Evolutionary conservation across 2,797 vertebrate genomes (phyloP).

Genomic region (Danio jaintianensis): DNA sequence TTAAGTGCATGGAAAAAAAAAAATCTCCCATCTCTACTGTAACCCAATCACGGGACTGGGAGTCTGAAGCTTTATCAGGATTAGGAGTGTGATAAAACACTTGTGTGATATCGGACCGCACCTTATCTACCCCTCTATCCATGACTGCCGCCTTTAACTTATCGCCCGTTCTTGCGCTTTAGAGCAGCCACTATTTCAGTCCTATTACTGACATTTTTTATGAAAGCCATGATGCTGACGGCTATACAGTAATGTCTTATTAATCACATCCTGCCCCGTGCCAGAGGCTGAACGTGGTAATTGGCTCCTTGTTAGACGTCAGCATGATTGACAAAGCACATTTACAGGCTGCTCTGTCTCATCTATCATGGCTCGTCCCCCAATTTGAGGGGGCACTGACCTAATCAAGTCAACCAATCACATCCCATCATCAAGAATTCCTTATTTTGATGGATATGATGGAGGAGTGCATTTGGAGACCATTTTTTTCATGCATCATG

Average conservation of each 20-base stretch:
- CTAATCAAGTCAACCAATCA: conserved; percentile 74
- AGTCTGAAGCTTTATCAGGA: conserved; percentile 53
- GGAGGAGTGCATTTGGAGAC: conserved; percentile 1
- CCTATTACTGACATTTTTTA: conserved; percentile 84
- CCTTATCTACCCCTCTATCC: conserved; percentile 74
- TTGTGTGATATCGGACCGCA: conserved; percentile 68
- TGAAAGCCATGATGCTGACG: conserved; percentile 75
- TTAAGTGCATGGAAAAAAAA: conserved; percentile 59
- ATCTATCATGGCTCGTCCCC: conserved; percentile 33
- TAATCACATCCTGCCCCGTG: conserved; percentile 83
- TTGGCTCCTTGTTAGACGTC: conserved; percentile 82
- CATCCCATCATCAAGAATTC: conserved; percentile 73
- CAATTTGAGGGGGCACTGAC: conserved; percentile 59
- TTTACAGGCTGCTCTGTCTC: conserved; percentile 76
- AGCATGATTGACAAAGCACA: conserved; percentile 73
- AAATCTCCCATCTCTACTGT: conserved; percentile 67
- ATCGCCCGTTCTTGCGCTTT: conserved; percentile 68
- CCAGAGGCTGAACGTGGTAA: conserved; percentile 84
- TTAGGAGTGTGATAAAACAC: conserved; percentile 62
- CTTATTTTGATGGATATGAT: conserved; percentile 77
- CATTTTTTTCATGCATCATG: background rate
- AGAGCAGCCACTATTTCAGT: conserved; percentile 70
- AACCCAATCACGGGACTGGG: conserved; percentile 66
- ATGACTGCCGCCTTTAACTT: conserved; percentile 76
- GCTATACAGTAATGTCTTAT: conserved; percentile 83